Base-by-base conservation (phyloP, 92 coral and sea anemone species). In the Virgularia gustaviana region DNA sequence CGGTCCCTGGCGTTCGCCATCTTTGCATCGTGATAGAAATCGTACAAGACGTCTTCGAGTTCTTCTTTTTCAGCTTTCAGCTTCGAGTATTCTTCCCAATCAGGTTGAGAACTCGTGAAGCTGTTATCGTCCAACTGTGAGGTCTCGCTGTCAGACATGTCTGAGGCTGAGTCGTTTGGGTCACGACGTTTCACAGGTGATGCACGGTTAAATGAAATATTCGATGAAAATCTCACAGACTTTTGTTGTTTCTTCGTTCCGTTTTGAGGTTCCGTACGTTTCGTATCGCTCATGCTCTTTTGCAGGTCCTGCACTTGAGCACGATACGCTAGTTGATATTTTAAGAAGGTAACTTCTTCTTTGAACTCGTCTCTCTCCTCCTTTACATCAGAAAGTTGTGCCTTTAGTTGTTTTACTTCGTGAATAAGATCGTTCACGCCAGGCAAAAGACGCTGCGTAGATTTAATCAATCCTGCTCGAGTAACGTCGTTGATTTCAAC, bases 321-420 rank as follows among this genome's bases (percentile, higher is more conserved):
- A n/a, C 95, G 76, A 49, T 88, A 88, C 20, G 86, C 87, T 1
- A 88, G 82, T 64, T 88, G 95, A 45, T 83, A 81, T 53, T 88
- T 85, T 32, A 88, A 73, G 65, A 88, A 88, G 45, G 71, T 75
- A 19, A 85, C 86, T 63, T 88, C 95, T 51, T 85, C 86, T 35
- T 79, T 65, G 61, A 76, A 77, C 45, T 88, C 95, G 63, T 78
- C 86, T 33, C 81, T 78, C 18, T 88, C 95, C 65, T 88, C 89
- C 51, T 79, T 73, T 9, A 85, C 73, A 33, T 70, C 84, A 25
- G 75, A 31, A 30, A 68, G 47, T 32, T 49, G 60, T 30, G 47
- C 42, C 24, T 68, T 68, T 4, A 68, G 39, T 27, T 68, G 31
- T 28, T 68, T 47, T 2, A 68, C 75, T 35, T 68, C 75, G 10